Base-by-base conservation (phyloP, 1,140 invertebrate genomes). In the Drosophila repletoides region DNA sequence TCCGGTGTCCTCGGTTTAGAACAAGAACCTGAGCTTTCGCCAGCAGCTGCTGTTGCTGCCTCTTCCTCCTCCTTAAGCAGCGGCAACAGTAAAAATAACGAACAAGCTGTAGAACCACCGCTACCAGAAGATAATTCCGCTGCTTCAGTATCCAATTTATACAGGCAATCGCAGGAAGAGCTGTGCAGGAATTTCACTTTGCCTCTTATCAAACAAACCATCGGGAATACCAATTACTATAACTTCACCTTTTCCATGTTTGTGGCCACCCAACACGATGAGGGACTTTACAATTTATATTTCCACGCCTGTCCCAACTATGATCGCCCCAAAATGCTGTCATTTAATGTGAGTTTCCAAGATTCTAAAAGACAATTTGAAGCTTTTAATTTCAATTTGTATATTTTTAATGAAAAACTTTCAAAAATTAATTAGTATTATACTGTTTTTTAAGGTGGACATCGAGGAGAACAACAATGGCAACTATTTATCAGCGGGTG, bases 401-500 rank as follows among this genome's bases (percentile, higher is more conserved):
- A n/a, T n/a, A n/a, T n/a, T n/a, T n/a, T n/a, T n/a, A n/a, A n/a
- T n/a, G n/a, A n/a, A n/a, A n/a, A n/a, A n/a, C n/a, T n/a, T n/a
- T 2, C 38, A 4, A 3, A 55, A 17, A 9, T 10, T 28, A 36
- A 64, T 48, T 55, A n/a, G 6, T 17, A 3, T 14, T 3, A 4
- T 5, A 22, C 12, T n/a, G n/a, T n/a, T 17, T 19, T 36, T 69
- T 5, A 5, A 97, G 95, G 93, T 98, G 72, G 93, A 95, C 89
- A 96, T 98, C 74, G 93, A 93, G 65, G 96, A 97, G 88, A 95
- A 94, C 61, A 98, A 98, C 88, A 92, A 92, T 45, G 93, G 94
- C 17, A 99, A 97, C 89, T 99, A 95, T 86, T 91, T 99, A 10
- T 99, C 98, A n/a, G 98, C 98, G 5, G 98, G 98, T 1, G 97